Evolutionary conservation across 1,140 invertebrate species (phyloP).

Genomic region (Apocrypta bakeri): DNA sequence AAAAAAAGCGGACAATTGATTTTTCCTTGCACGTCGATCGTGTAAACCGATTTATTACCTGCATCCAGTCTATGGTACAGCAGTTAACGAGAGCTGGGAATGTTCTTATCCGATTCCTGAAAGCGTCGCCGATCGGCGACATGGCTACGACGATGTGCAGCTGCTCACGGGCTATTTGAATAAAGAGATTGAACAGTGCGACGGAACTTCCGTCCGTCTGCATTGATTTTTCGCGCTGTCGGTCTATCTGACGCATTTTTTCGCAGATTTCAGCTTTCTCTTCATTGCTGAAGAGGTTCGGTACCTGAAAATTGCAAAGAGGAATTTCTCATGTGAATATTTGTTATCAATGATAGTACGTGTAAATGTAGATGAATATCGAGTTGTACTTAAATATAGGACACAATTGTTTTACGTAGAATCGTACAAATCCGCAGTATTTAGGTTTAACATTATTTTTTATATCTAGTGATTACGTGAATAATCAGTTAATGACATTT

Average conservation of each 20-base stretch:
- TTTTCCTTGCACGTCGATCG: neutral
- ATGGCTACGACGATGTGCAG: constrained; percentile 94
- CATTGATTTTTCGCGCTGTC: constrained; percentile 90
- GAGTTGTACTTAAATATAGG: no score
- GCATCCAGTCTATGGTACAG: constrained; percentile 98
- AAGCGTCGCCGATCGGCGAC: constrained; percentile 90
- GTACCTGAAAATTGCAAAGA: constrained; percentile 74
- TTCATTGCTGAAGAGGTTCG: constrained; percentile 91
- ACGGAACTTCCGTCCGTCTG: constrained; percentile 94
- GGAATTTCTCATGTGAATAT: no score
- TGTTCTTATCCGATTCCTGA: constrained; percentile 91
- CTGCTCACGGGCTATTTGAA: constrained; percentile 92
- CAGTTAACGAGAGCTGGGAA: constrained; percentile 97
- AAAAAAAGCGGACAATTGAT: neutral
- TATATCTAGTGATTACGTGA: no score
- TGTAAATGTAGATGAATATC: no score
- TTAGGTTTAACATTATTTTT: no score
- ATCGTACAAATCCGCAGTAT: no score
- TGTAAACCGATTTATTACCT: constrained; percentile 75
- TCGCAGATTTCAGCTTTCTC: constrained; percentile 95
- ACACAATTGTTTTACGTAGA: no score
- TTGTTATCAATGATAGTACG: no score
- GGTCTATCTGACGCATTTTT: constrained; percentile 93
- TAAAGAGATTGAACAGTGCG: constrained; percentile 95
- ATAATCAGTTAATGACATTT: no score